These are phyloP conservation scores for Napeogenes inachia DNA, from an alignment of 2,888 invertebrate genomes.

Conservation along the genomic window DNA sequence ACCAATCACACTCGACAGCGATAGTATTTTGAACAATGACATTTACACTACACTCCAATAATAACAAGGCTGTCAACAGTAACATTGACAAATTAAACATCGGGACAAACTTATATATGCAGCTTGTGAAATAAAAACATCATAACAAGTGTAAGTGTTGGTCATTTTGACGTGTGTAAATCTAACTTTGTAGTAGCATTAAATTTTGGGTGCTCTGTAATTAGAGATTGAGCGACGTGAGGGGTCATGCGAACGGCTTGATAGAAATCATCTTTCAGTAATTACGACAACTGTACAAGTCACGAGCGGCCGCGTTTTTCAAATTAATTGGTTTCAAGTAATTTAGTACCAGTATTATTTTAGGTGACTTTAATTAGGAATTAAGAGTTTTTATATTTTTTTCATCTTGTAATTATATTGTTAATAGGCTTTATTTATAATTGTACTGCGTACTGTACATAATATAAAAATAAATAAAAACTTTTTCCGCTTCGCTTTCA, in stretches of 20 bases:
- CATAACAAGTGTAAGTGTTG: slow-evolving; percentile 20
- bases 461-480: background rate
- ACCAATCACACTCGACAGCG: no score
- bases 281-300: slow-evolving; percentile 25
- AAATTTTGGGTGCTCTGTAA: slow-evolving; percentile 68
- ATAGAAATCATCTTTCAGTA: slow-evolving; percentile 52
- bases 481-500: slow-evolving; percentile 29
- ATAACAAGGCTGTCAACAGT: slow-evolving; percentile 66
- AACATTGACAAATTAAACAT: slow-evolving; percentile 76
- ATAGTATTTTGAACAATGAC: slow-evolving; percentile 1
- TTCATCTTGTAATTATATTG: no score
- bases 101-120: slow-evolving; percentile 37
- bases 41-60: slow-evolving; percentile 28
- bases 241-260: slow-evolving; percentile 70
- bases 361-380: no score
- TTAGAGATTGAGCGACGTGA: slow-evolving; percentile 63
- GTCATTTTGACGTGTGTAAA: slow-evolving; percentile 25
- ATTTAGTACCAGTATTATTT: no score
- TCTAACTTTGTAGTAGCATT: slow-evolving; percentile 49
- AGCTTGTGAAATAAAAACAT: slow-evolving; percentile 13
- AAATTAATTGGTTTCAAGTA: slow-evolving; percentile 8
- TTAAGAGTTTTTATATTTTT: no score
- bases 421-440: no score
- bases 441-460: no score
- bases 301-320: slow-evolving; percentile 17